phyloP scores from a whole-genome alignment of 2,797 vertebrate genomes.

The Oryzias dopingdopingensis region DNA sequence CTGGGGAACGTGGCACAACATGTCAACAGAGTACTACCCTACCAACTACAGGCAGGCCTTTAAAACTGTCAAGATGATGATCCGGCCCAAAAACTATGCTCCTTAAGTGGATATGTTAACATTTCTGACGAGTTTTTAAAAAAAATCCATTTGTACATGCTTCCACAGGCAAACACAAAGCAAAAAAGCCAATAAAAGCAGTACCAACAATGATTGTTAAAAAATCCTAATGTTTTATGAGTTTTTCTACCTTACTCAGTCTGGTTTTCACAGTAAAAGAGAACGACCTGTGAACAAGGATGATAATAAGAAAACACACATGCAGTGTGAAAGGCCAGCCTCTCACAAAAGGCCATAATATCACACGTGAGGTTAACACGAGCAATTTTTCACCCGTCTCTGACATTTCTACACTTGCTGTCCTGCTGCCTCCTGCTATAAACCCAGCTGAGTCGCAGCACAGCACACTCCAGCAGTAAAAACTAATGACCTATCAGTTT shows the following conservation, averaged over 20 bases:
- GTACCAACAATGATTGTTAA: constrained; percentile 42
- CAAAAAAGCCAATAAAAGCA: constrained; percentile 50
- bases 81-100: constrained; percentile 88
- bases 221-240: constrained; percentile 30
- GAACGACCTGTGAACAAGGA: constrained; percentile 55
- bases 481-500: constrained; percentile 72
- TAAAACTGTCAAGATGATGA: constrained; percentile 94
- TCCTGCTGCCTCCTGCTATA: constrained; percentile 56
- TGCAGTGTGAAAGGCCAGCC: constrained; percentile 48
- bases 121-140: constrained; percentile 5
- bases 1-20: constrained; percentile 95
- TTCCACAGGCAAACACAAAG: constrained; percentile 27
- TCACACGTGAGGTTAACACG: constrained; percentile 45
- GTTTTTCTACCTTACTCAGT: constrained; percentile 33
- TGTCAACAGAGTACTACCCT: constrained; percentile 76
- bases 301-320: constrained; percentile 40
- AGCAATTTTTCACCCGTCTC: constrained; percentile 47
- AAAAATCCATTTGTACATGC: constrained; percentile 44
- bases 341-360: constrained; percentile 43
- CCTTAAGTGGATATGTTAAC: constrained; percentile 67
- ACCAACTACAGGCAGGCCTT: constrained; percentile 87
- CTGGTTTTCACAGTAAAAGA: constrained; percentile 57
- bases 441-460: constrained; percentile 46
- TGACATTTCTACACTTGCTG: constrained; percentile 51
- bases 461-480: constrained; percentile 64